Evolutionary conservation across 2,888 invertebrate genomes (phyloP).

Genomic region (Trissolcus japonicus): DNA sequence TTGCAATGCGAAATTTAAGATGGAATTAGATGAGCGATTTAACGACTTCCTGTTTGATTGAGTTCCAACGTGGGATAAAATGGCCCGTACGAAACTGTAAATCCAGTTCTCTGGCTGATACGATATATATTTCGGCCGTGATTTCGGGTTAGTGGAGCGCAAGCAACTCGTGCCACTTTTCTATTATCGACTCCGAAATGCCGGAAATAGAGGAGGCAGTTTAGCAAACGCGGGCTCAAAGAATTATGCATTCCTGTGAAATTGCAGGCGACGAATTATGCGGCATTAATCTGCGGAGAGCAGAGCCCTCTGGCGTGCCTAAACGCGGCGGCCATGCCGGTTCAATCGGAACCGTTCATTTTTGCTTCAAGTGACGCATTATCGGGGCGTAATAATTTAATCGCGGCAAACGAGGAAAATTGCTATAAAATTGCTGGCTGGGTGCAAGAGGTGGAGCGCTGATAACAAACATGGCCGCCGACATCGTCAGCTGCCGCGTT

Average conservation of each 20-base stretch:
- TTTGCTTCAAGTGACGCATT: constrained; percentile 61
- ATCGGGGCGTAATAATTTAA: constrained; percentile 69
- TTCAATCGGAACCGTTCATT: constrained; percentile 46
- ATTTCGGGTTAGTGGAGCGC: constrained; percentile 61
- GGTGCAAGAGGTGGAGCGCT: constrained; percentile 55
- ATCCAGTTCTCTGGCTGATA: constrained; percentile 19
- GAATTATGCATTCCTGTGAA: constrained; percentile 24
- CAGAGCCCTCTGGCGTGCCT: constrained; percentile 6
- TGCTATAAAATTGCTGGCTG: constrained; percentile 74
- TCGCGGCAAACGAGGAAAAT: constrained; percentile 74
- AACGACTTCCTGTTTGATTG: constrained; percentile 7
- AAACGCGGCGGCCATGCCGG: constrained; percentile 32
- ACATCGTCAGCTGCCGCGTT: constrained; percentile 71
- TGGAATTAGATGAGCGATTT: background rate
- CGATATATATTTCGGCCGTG: constrained; percentile 45
- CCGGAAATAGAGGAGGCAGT: constrained; percentile 59
- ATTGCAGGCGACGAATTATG: constrained; percentile 17
- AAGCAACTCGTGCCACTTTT: constrained; percentile 53
- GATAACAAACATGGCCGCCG: constrained; percentile 63
- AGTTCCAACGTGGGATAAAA: constrained; percentile 7
- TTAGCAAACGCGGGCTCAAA: constrained; percentile 29
- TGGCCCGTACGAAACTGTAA: constrained; percentile 1
- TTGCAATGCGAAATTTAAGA: constrained; percentile 1
- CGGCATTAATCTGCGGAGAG: constrained; percentile 12
- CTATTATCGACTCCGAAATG: constrained; percentile 60